Evolutionary conservation across 1,140 invertebrate genomes (phyloP), one percentile per base, ranked within the genome.

Genomic region (Aphelinus atriplicis): DNA sequence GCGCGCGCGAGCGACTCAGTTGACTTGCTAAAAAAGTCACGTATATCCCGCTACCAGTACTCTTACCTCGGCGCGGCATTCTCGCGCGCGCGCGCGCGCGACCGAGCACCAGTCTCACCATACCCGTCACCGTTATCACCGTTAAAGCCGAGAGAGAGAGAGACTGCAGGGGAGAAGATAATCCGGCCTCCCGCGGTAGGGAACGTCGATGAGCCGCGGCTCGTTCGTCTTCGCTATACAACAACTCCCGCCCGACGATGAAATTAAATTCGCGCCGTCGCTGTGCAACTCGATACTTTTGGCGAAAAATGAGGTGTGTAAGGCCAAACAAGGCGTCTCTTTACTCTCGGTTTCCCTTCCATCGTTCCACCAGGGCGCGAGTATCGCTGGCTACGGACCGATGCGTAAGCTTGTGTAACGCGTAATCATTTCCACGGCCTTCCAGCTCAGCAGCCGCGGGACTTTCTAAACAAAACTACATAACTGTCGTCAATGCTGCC

Each of bases 401-500:
- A 63, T 63, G 61, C 63, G 55, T 71, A 77, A 73, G 79, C 78
- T 82, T 80, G 80, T 80, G 79, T 81, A 81, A 82, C 77, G 55
- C 73, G 78, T 78, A 76, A 78, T 82, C 74, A 78, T 78, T 82
- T 82, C 78, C 80, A 82, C 77, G 80, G 80, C 77, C 81, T 80
- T 80, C 78, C 74, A 71, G 69, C 77, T 72, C 58, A 70, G 46
- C 76, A 77, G 79, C 58, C 75, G 42, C 76, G 79, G 80, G 78
- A 83, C 82, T 83, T 83, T 83, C 81, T 82, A 83, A 80, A 80
- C 81, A 82, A 84, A 82, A 82, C 80, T 79, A 71, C 64, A 76
- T 67, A 74, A 75, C 75, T 74, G 48, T 61, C 69, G 63, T 60
- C 4, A n/a, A 3, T 6, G 26, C 26, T 26, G 26, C 26, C 26